These are phyloP conservation scores for Dipus sagitta DNA, from an alignment of 2,797 vertebrate species.

Conservation along the genomic window DNA sequence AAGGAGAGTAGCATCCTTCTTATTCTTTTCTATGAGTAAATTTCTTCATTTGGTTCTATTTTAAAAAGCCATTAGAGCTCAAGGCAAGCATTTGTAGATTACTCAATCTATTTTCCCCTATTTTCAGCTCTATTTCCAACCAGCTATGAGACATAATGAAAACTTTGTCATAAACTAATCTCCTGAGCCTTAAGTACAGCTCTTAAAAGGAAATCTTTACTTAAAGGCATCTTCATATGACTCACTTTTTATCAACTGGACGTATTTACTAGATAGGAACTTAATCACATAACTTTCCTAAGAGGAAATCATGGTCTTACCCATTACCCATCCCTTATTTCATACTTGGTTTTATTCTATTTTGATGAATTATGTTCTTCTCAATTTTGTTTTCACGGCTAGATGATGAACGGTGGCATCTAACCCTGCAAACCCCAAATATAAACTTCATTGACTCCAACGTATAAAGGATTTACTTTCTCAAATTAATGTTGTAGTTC, in stretches of 20 bases:
- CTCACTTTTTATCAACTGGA: background rate
- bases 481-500: background rate
- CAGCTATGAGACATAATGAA: background rate
- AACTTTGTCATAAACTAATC: background rate
- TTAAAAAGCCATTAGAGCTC: background rate
- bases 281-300: background rate
- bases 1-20: fast-evolving
- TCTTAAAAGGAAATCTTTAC: background rate
- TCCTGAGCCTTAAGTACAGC: background rate
- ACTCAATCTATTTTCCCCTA: background rate
- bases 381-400: background rate
- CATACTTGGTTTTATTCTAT: background rate
- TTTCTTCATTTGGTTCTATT: background rate
- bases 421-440: background rate
- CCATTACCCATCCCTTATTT: background rate
- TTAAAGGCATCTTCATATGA: background rate
- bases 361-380: background rate
- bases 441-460: background rate
- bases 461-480: background rate
- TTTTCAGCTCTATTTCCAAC: background rate
- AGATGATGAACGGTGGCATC: background rate
- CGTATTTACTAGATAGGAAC: background rate
- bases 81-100: background rate
- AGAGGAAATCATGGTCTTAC: background rate
- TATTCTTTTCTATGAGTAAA: too few relatives aligned